A percentile compares a stretch with the other conserved stretches of the same genome.
These are phyloP conservation scores for Ginglymostoma cirratum DNA, from an alignment of 2,113 vertebrate species.

Conservation along the genomic window DNA sequence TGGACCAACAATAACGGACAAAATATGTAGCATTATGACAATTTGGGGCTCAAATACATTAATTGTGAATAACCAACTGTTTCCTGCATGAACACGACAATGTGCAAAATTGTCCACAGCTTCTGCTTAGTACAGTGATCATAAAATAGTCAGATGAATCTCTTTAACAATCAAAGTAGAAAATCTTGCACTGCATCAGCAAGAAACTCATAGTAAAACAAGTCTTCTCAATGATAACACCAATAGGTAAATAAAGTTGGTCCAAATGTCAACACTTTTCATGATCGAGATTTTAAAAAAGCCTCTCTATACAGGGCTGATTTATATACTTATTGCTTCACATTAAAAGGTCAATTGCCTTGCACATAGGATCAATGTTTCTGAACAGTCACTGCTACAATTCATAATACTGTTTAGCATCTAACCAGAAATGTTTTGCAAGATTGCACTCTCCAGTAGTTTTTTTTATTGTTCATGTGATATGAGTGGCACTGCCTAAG, in stretches of 20 bases:
- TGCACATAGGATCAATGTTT: background rate
- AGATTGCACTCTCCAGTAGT: background rate
- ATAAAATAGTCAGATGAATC: background rate
- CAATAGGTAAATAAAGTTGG: background rate
- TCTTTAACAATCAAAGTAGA: background rate
- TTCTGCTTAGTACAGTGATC: background rate
- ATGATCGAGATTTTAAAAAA: background rate
- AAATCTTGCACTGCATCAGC: background rate
- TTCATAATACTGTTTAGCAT: background rate
- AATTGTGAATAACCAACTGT: background rate
- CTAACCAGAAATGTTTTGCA: background rate
- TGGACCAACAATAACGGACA: background rate
- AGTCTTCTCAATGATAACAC: background rate
- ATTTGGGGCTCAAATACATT: background rate
- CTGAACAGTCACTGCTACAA: background rate
- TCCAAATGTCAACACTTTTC: background rate
- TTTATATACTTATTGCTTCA: background rate
- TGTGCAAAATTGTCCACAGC: background rate
- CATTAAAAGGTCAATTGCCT: background rate
- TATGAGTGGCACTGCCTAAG: no score
- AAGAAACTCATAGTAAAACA: background rate
- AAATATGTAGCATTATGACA: background rate
- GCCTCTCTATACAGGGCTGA: background rate
- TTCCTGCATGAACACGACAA: background rate
- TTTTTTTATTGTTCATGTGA: no score